Evolutionary conservation across 1,140 invertebrate genomes (phyloP), one percentile per base, ranked within the genome.

Genomic region (Drosophila virilis): DNA sequence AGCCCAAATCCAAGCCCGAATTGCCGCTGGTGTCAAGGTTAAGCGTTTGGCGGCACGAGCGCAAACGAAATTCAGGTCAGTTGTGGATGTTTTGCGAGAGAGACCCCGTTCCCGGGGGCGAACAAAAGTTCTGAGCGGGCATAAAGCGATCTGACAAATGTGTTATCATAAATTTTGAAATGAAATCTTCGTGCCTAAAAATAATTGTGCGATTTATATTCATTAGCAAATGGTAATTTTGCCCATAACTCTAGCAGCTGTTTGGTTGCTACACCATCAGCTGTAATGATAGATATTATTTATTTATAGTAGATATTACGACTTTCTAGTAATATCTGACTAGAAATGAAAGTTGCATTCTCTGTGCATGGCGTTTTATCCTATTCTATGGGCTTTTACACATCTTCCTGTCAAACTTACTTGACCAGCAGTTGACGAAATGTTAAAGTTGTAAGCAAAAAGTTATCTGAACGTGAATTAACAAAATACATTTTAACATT

Each of bases 11-110:
- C 13, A 35, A 40, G 8, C 28, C 37, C 60, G 45, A 46, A 62
- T 33, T 33, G 60, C 68, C 60, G 80, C 65, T 57, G 68, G 80
- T 80, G 84, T 89, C 84, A 89, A 89, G 84, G 84, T 89, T 89
- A 89, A 89, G 52, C 80, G 50, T 77, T 70, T 68, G 43, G 52
- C 62, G 77, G 76, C 83, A 88, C 79, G 76, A 80, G 84, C 84
- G 73, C 74, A 78, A 71, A 55, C 70, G 76, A 79, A 89, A 89
- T 80, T 72, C 74, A 76, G 84, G 84, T 89, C 84, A 84, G 50
- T 55, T 70, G 46, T 46, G 17, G 71, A 67, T 64, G 43, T 32
- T 28, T 15, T 32, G 35, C 52, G 22, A 22, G 10, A 55, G 52
- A 38, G 28, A 33, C 10, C 28, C 12, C 50, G n/a, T 0, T 13